phyloP scores from a whole-genome alignment of 2,797 vertebrate species.

The Chloroceryle inda region DNA sequence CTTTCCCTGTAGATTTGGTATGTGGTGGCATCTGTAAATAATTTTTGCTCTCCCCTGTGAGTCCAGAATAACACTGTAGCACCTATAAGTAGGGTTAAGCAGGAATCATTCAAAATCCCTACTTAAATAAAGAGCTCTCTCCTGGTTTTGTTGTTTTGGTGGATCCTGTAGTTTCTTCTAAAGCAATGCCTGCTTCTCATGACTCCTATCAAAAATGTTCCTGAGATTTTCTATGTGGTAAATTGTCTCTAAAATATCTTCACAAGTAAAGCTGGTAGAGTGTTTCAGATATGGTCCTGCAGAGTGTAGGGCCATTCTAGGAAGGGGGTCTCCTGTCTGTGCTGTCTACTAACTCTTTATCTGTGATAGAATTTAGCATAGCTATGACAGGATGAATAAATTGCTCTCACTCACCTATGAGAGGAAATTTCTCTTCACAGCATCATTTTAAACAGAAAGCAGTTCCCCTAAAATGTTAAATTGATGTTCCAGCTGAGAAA shows the following conservation, averaged over 20 bases:
- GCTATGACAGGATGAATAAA: constrained; percentile 9
- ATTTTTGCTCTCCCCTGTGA: not conserved
- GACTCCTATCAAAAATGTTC: not conserved
- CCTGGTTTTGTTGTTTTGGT: not conserved
- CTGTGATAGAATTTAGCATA: not conserved
- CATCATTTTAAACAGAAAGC: constrained; percentile 43
- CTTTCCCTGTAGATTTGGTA: not conserved
- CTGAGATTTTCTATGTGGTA: not conserved
- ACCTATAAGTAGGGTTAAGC: not conserved
- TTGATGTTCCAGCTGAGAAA: constrained; percentile 65
- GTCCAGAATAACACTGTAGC: not conserved
- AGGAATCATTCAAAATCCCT: not conserved
- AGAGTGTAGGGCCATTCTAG: not conserved
- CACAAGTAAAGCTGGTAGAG: not conserved
- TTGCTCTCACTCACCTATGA: constrained; percentile 19
- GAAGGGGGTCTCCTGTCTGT: not conserved
- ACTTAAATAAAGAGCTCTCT: not conserved
- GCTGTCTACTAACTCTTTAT: not conserved
- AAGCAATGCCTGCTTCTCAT: not conserved
- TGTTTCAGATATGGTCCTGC: not conserved
- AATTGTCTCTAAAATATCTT: not conserved
- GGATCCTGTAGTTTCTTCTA: not conserved
- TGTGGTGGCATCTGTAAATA: not conserved
- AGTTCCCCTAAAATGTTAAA: constrained; percentile 46
- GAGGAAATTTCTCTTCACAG: constrained; percentile 41